A percentile compares a stretch with the other conserved stretches of the same genome.
These are phyloP conservation scores for Pecten maximus DNA, from an alignment of 2,888 invertebrate species.

Conservation along the genomic window DNA sequence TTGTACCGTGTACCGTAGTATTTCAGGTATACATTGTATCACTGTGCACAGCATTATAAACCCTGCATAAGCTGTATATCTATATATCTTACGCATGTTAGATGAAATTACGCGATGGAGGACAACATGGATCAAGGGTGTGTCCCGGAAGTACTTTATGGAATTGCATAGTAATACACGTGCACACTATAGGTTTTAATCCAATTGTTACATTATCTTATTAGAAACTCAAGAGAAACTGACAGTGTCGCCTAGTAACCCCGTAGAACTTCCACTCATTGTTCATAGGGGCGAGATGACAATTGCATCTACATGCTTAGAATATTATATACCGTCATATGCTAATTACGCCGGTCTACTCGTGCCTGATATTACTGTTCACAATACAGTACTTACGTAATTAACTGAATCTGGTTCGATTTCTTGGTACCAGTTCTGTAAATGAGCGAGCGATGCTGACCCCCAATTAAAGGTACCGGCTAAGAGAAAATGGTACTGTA, in stretches of 20 bases:
- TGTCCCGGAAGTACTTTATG: no score
- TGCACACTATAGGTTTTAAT: no score
- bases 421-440: not conserved
- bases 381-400: not conserved
- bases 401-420: not conserved
- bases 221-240: no score
- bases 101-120: no score
- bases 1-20: no score
- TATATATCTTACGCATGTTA: no score
- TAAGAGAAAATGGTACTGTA: not conserved
- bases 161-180: no score
- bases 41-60: no score
- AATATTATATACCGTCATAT: not conserved
- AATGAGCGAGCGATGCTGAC: not conserved
- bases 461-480: not conserved
- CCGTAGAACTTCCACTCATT: not conserved
- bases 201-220: no score
- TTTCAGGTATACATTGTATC: no score
- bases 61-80: no score
- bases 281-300: not conserved
- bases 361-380: not conserved
- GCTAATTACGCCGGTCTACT: not conserved
- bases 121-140: no score
- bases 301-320: not conserved
- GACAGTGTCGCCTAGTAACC: not conserved